Evolutionary conservation across 2,888 invertebrate genomes (phyloP), one percentile per base, ranked within the genome.

Genomic region (Diaperis boleti): DNA sequence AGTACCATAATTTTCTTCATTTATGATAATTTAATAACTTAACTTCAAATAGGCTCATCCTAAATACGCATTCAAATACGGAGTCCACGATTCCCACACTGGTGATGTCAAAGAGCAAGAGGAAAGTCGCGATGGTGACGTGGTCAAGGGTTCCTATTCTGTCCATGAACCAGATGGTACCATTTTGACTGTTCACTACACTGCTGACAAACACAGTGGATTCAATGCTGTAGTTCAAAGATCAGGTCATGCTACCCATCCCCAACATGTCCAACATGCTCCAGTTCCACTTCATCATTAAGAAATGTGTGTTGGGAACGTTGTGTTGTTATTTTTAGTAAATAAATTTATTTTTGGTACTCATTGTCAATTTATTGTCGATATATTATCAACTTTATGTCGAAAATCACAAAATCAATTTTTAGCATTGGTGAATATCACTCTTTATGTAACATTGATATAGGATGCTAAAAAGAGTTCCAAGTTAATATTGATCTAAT

Each of bases 31-130:
- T 20, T 20, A 4, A 20, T 20, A 6, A 20, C 4, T 20, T 20
- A 3, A 6, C 6, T 20, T 20, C 3, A 20, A 67, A 6, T 44
- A 76, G 75, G 74, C 82, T 0, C 84, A 85, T 67, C 85, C 86
- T 15, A 85, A 84, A 78, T 86, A 86, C 73, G 84, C 85, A 72
- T 85, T 84, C 72, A 83, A 85, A 70, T 86, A 86, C 65, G 83
- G 84, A 41, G 85, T 86, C 50, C 82, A 85, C 13, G 86, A 86
- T 62, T 81, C 83, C 59, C 83, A 84, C 64, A 86, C 85, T 0
- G 86, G 85, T 10, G 86, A 86, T 70, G 82, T 83, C 65, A 86
- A 86, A 68, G 82, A 82, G 26, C 86, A 86, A 61, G 79, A 82
- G 20, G 86, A 86, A 73, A 73, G 79, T 13, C 81, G 86, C 49